Conservation (phyloP, 2,888 invertebrate genomes). For the Cyaniris semiargus region DNA sequence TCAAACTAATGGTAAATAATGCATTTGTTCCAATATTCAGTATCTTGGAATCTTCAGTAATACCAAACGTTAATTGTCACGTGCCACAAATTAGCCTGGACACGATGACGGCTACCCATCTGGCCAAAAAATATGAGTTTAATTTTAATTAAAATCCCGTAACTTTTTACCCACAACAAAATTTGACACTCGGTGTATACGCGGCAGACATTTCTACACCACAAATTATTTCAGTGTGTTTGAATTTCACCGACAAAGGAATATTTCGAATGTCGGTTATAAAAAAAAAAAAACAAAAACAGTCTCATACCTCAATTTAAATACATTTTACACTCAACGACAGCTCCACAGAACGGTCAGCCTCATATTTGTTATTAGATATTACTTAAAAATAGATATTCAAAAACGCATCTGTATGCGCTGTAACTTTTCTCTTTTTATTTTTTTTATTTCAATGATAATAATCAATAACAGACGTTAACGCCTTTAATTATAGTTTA, state of each 20-base stretch:
- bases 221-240: constrained; percentile 29
- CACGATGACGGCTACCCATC: constrained; percentile 41
- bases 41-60: background rate
- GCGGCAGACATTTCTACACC: constrained; percentile 35
- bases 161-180: constrained; percentile 58
- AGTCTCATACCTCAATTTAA: background rate
- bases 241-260: constrained; percentile 16
- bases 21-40: background rate
- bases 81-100: constrained; percentile 60
- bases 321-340: background rate
- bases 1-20: background rate
- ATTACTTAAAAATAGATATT: background rate
- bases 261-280: constrained; percentile 17
- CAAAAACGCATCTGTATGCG: background rate
- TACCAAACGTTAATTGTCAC: constrained; percentile 52
- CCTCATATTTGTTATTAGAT: background rate
- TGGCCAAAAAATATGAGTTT: constrained; percentile 63
- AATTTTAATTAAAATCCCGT: constrained; percentile 74
- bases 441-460: too few species aligned
- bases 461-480: too few species aligned
- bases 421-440: too few species aligned
- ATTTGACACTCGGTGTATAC: constrained; percentile 40
- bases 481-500: too few species aligned
- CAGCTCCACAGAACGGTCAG: background rate
- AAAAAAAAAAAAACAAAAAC: constrained; percentile 13